Evolutionary conservation across 2,888 invertebrate species (phyloP).

Genomic region (Drosophila anomelani): DNA sequence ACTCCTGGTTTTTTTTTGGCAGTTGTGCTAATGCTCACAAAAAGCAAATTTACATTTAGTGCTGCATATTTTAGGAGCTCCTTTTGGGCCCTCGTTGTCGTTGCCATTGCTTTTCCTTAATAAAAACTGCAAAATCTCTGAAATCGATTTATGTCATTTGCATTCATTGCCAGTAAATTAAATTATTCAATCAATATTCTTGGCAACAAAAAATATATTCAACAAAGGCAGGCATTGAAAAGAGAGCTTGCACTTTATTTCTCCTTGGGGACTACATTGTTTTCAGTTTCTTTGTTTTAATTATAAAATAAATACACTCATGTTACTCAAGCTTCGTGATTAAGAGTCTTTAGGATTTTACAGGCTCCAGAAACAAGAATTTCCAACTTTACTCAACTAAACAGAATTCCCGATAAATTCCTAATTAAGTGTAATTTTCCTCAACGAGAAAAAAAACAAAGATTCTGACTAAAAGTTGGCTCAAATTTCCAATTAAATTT

Average conservation of each 20-base stretch:
- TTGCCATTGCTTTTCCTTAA: neutral
- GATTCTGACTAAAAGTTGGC: neutral
- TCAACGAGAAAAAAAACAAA: neutral
- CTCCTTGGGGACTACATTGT: neutral
- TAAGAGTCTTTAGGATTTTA: neutral
- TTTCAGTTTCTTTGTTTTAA: neutral
- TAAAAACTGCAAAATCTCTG: conserved; percentile 22
- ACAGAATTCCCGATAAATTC: neutral
- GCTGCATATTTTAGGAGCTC: conserved; percentile 58
- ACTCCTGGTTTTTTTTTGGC: neutral
- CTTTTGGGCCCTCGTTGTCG: neutral
- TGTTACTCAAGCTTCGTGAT: neutral
- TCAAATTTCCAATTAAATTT: conserved; percentile 25
- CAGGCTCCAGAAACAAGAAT: neutral
- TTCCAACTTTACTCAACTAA: neutral
- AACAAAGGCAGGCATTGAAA: neutral
- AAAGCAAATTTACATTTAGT: conserved; percentile 68
- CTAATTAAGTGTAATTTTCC: neutral
- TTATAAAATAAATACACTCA: neutral
- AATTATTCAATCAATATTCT: conserved; percentile 13
- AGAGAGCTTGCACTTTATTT: conserved; percentile 2
- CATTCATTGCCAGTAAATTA: conserved; percentile 11
- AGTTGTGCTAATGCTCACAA: conserved; percentile 41
- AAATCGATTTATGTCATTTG: conserved; percentile 28
- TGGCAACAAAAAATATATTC: neutral